Evolutionary conservation across 2,888 invertebrate species (phyloP).

Genomic region (Xylophagus ater): DNA sequence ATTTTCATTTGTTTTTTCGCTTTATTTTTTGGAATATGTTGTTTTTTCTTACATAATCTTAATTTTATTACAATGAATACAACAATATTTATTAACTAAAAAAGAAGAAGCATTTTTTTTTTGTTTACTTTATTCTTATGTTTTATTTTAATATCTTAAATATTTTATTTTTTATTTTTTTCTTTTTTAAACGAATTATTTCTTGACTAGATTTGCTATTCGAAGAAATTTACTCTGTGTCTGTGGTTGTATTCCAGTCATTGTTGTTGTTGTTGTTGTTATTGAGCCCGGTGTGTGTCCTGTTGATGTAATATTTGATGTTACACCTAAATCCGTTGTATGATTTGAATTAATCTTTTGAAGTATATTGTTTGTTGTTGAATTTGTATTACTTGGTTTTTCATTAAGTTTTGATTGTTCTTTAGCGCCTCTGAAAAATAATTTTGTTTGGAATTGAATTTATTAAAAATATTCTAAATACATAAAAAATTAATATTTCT

Average conservation of each 20-base stretch:
- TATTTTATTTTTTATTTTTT: not conserved
- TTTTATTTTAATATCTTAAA: not conserved
- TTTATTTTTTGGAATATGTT: no score
- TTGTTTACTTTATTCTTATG: not conserved
- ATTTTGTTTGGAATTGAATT: not conserved
- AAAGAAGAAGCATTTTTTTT: not conserved
- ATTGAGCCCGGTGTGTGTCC: not conserved
- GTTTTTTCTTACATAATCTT: no score
- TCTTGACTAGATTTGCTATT: conserved; percentile 21
- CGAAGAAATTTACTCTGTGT: conserved; percentile 19
- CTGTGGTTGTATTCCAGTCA: conserved; percentile 8
- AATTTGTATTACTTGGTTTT: conserved; percentile 2
- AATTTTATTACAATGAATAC: no score
- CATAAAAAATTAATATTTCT: not conserved
- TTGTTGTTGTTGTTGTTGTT: conserved; percentile 7
- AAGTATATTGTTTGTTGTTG: conserved; percentile 5
- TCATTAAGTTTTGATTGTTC: conserved; percentile 35
- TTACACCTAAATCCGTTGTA: conserved; percentile 5
- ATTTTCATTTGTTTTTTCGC: no score
- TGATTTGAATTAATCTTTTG: no score
- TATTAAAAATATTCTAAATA: not conserved
- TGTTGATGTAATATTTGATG: conserved; percentile 4
- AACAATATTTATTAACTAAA: conserved; percentile 1
- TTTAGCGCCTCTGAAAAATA: conserved; percentile 41
- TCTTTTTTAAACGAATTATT: conserved; percentile 10